These are phyloP conservation scores for Ecliptopera silaceata DNA, from an alignment of 2,888 invertebrate genomes.

Conservation along the genomic window DNA sequence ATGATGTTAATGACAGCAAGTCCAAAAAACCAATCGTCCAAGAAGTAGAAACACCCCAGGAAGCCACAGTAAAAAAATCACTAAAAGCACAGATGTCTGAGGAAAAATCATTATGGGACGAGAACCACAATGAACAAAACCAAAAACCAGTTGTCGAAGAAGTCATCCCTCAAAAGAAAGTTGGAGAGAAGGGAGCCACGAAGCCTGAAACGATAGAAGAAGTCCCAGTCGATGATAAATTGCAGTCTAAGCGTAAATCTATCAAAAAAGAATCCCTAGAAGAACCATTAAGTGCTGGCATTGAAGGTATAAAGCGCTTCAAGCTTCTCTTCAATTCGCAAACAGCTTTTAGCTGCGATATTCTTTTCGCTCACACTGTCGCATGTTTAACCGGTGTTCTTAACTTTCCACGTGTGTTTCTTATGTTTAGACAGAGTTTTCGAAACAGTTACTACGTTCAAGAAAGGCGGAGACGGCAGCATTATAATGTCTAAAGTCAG, in stretches of 20 bases:
- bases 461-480: conserved; percentile 73
- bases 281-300: conserved; percentile 78
- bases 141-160: conserved; percentile 60
- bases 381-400: conserved; percentile 78
- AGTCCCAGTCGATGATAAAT: conserved; percentile 60
- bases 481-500: conserved; percentile 83
- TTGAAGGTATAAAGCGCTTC: conserved; percentile 77
- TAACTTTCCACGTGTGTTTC: conserved; percentile 78
- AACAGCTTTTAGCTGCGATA: conserved; percentile 72
- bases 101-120: conserved; percentile 71
- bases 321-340: conserved; percentile 64
- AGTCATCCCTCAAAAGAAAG: conserved; percentile 52
- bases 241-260: conserved; percentile 72
- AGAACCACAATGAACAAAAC: conserved; percentile 63
- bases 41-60: conserved; percentile 49
- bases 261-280: conserved; percentile 70
- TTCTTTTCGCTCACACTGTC: conserved; percentile 61
- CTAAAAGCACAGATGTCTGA: conserved; percentile 56
- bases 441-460: conserved; percentile 81
- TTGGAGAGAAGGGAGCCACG: conserved; percentile 58
- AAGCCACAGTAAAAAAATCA: conserved; percentile 46
- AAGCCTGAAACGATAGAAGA: conserved; percentile 69
- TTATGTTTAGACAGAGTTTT: conserved; percentile 82
- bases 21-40: conserved; percentile 51
- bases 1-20: conserved; percentile 55